Evolutionary conservation across 2,888 invertebrate genomes (phyloP).

Genomic region (Cantharis rufa): DNA sequence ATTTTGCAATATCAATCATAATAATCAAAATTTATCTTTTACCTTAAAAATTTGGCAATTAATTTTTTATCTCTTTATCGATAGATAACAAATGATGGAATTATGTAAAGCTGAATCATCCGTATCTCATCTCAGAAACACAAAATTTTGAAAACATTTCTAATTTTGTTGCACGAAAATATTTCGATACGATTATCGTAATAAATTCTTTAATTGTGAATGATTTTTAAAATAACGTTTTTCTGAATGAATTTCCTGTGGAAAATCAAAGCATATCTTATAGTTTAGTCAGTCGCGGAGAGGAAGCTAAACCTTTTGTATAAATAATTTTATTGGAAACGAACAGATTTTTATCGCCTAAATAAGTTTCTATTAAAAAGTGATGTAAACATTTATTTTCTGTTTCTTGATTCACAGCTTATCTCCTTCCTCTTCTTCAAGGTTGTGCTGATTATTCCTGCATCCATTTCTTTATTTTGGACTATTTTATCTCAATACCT

Average conservation of each 20-base stretch:
- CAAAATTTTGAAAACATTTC: background rate
- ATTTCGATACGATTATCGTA: background rate
- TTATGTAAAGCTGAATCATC: background rate
- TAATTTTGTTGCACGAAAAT: background rate
- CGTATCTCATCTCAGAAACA: background rate
- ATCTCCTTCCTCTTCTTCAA: background rate
- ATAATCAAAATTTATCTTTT: background rate
- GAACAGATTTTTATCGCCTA: background rate
- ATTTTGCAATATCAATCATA: background rate
- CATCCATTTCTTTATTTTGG: background rate
- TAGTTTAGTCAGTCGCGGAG: background rate
- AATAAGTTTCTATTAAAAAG: background rate
- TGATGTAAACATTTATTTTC: background rate
- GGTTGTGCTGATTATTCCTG: background rate
- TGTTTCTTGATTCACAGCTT: background rate
- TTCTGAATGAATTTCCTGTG: background rate
- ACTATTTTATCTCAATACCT: background rate
- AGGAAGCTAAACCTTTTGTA: background rate
- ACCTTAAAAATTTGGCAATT: background rate
- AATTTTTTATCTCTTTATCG: background rate
- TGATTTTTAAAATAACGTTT: background rate
- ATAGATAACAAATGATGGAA: background rate
- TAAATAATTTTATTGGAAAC: background rate
- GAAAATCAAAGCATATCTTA: background rate
- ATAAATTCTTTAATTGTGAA: background rate